Base-by-base conservation (phyloP, 2,888 invertebrate genomes). In the Leuctra nigra region DNA sequence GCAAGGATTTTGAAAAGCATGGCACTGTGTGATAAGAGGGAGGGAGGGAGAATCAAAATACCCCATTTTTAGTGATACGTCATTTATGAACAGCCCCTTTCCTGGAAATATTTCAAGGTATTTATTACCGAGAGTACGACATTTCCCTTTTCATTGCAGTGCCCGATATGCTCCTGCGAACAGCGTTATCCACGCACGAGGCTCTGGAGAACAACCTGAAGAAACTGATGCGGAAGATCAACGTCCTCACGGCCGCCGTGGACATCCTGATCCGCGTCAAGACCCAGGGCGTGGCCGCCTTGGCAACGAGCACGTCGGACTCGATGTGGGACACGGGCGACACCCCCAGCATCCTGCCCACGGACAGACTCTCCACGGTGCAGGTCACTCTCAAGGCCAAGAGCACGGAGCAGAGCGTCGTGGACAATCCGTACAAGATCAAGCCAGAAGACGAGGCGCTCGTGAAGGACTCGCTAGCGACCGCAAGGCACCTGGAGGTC, bases 401-500 rank as follows among this genome's bases (percentile, higher is more conserved):
- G 44, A 20, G 38, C 20, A 46, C 29, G 18, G 14, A n/a, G 22
- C 11, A 46, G 9, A 9, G 25, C 16, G 16, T 18, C 13, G 14
- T 16, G 3, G 24, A 39, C n/a, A 13, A 53, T 16, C 16, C 7
- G 2, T 52, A 60, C 0, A 56, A 75, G 0, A 63, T 73, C 1
- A 69, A 72, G 0, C 73, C 74, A 57, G 38, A 48, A 9, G 58
- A 46, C 57, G 66, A 64, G 48, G 60, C 41, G 41, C 16, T 66
- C 4, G 64, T 68, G 1, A 60, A 79, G 63, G 76, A 79, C 52
- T 68, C 79, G 60, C 69, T 85, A 2, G 73, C 78, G 0, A 75
- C 80, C 60, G 77, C 75, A 64, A 76, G 84, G 1, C 84, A 84
- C 64, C 79, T 81, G 66, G 84, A 85, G 65, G 72, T 83, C 53